Evolutionary conservation across 2,888 invertebrate species (phyloP).

Genomic region (Tenthredo livida): DNA sequence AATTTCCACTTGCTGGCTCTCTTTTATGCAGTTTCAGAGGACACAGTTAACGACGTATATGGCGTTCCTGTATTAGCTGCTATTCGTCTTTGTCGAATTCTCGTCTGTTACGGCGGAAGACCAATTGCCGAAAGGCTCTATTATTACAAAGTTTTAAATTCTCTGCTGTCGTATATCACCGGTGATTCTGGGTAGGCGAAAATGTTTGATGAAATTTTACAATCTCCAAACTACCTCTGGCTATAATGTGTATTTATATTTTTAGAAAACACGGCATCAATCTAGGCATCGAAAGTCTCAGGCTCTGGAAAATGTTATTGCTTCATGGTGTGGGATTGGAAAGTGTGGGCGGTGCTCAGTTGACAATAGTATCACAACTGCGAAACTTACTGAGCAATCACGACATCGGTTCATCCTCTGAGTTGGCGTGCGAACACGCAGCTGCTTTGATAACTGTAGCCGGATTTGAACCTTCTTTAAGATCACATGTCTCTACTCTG

Average conservation of each 20-base stretch:
- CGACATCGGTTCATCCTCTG: slow-evolving; percentile 68
- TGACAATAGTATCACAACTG: slow-evolving; percentile 69
- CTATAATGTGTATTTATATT: slow-evolving; percentile 31
- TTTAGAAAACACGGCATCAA: slow-evolving; percentile 63
- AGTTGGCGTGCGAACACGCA: slow-evolving; percentile 73
- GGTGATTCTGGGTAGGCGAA: slow-evolving; percentile 74
- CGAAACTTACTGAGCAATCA: slow-evolving; percentile 69
- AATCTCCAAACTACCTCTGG: slow-evolving; percentile 73
- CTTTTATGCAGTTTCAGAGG: slow-evolving; percentile 68
- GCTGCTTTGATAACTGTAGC: slow-evolving; percentile 70
- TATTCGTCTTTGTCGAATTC: slow-evolving; percentile 86
- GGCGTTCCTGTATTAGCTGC: slow-evolving; percentile 86
- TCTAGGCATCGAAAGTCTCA: slow-evolving; percentile 71
- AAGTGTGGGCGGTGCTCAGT: slow-evolving; percentile 67
- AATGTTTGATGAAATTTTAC: slow-evolving; percentile 49
- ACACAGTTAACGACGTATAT: slow-evolving; percentile 80
- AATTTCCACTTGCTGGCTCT: slow-evolving; percentile 33
- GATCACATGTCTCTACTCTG: slow-evolving; percentile 64
- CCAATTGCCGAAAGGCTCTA: slow-evolving; percentile 68
- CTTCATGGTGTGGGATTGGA: slow-evolving; percentile 66
- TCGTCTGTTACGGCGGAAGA: slow-evolving; percentile 79
- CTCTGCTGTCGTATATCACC: slow-evolving; percentile 81
- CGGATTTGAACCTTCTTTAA: slow-evolving; percentile 63
- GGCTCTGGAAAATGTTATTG: slow-evolving; percentile 73
- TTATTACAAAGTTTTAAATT: slow-evolving; percentile 79